Evolutionary conservation across 2,113 vertebrate genomes (phyloP).

Genomic region (Condylura cristata): DNA sequence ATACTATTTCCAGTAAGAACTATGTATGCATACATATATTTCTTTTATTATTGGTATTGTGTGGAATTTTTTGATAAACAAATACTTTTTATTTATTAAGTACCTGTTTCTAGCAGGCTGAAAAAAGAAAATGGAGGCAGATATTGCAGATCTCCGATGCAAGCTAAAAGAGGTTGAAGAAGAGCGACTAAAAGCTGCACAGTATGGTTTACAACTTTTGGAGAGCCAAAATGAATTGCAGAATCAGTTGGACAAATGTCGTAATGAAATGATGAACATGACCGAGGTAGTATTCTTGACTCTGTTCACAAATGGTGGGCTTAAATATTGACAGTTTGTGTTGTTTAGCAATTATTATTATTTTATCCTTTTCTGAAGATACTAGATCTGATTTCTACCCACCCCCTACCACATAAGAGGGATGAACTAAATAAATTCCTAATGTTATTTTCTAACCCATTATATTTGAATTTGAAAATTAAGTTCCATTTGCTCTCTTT

Average conservation of each 20-base stretch:
- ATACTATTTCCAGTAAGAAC: neutral
- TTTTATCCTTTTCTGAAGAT: neutral
- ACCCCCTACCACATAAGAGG: neutral
- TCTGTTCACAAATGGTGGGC: neutral
- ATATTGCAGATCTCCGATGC: constrained; percentile 85
- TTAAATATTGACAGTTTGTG: neutral
- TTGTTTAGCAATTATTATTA: neutral
- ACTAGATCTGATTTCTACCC: neutral
- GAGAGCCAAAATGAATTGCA: constrained; percentile 93
- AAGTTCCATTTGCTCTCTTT: neutral
- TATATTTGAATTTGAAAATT: constrained; percentile 22
- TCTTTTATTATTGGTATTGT: neutral
- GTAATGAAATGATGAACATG: constrained; percentile 89
- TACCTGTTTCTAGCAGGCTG: constrained; percentile 35
- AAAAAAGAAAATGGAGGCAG: constrained; percentile 80
- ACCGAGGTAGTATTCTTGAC: constrained; percentile 87
- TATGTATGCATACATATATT: neutral
- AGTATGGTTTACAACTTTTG: constrained; percentile 93
- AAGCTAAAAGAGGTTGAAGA: constrained; percentile 91
- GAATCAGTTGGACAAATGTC: constrained; percentile 91
- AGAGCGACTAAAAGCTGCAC: constrained; percentile 91
- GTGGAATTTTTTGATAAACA: constrained; percentile 2
- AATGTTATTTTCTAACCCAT: neutral
- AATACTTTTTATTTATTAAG: constrained; percentile 38
- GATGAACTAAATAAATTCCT: constrained; percentile 10